Conservation (phyloP, 2,797 vertebrate genomes). For the Acanthis flammea region DNA sequence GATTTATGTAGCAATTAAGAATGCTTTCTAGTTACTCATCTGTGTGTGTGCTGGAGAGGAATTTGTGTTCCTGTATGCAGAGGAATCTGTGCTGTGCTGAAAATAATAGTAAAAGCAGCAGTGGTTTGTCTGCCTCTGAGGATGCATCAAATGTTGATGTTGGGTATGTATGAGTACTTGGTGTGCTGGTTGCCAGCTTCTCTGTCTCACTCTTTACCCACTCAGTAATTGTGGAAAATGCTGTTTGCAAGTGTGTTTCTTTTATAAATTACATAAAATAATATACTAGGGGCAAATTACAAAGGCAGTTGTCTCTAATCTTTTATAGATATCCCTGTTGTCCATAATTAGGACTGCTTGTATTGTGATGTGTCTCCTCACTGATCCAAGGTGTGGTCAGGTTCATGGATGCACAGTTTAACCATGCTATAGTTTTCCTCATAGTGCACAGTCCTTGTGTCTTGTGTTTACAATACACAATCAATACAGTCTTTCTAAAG, state of each 20-base stretch:
- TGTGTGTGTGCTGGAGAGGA: background rate
- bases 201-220: background rate
- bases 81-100: background rate
- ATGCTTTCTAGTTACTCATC: slow-evolving; percentile 37
- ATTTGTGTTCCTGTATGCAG: background rate
- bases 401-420: background rate
- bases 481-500: background rate
- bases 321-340: background rate
- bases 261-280: background rate
- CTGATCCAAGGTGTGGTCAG: background rate
- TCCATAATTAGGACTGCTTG: background rate
- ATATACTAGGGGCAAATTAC: background rate
- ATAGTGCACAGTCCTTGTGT: background rate
- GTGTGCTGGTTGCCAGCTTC: background rate
- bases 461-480: background rate
- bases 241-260: background rate
- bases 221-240: background rate
- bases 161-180: background rate
- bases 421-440: background rate
- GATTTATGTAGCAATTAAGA: slow-evolving; percentile 55
- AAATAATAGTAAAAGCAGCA: background rate
- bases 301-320: background rate
- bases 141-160: background rate
- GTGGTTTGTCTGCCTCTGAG: background rate
- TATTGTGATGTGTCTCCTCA: background rate